Evolutionary conservation across 2,797 vertebrate species (phyloP).

Genomic region (Discoglossus pictus): DNA sequence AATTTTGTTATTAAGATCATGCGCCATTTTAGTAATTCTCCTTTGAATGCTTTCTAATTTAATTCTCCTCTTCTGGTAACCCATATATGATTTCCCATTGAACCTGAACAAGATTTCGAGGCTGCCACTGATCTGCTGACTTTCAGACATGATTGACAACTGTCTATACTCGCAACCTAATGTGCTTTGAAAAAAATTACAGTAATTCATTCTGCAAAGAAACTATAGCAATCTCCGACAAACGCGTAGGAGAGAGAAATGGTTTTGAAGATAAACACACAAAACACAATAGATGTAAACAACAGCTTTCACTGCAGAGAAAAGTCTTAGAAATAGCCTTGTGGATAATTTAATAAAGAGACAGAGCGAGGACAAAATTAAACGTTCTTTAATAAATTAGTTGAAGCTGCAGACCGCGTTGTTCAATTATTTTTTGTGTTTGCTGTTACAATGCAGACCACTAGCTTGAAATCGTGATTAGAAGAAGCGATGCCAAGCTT

Average conservation of each 20-base stretch:
- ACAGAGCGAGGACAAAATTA: slow-evolving; percentile 11
- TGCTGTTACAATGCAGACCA: neutral
- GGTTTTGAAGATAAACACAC: slow-evolving; percentile 13
- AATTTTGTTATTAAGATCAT: too few species aligned
- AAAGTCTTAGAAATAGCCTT: slow-evolving; percentile 16
- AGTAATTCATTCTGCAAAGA: neutral
- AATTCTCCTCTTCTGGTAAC: too few species aligned
- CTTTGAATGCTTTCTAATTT: too few species aligned
- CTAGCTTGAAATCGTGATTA: neutral
- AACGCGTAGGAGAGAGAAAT: neutral
- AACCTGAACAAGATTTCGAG: neutral
- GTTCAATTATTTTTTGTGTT: slow-evolving; percentile 7
- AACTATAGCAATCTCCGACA: neutral
- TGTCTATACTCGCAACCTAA: neutral
- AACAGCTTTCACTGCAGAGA: neutral
- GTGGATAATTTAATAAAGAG: slow-evolving; percentile 19
- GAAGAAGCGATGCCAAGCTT: too few species aligned
- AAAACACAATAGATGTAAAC: slow-evolving; percentile 13
- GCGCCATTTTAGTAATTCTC: too few species aligned
- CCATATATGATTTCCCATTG: too few species aligned
- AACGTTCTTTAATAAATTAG: slow-evolving; percentile 4
- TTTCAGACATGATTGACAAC: neutral
- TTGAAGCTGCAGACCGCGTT: neutral
- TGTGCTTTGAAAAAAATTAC: slow-evolving; percentile 3
- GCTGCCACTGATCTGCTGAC: neutral